Evolutionary conservation across 2,113 vertebrate genomes (phyloP).

Genomic region (Saccopteryx bilineata): DNA sequence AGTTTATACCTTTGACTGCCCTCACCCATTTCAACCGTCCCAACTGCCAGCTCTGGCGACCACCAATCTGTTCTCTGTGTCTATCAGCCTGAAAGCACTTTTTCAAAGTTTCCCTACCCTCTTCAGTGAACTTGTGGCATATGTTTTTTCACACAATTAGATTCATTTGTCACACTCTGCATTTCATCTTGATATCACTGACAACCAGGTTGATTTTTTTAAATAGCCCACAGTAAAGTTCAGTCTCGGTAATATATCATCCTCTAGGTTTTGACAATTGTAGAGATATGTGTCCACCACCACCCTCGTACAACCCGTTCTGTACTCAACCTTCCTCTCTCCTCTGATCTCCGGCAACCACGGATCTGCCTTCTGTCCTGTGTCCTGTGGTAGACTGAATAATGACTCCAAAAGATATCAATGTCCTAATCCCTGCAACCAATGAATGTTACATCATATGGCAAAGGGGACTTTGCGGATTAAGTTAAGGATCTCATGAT

Average conservation of each 20-base stretch:
- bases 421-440: background rate
- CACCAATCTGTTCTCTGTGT: background rate
- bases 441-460: background rate
- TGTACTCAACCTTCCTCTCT: background rate
- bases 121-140: background rate
- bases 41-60: no score
- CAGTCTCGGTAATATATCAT: background rate
- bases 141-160: background rate
- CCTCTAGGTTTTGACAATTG: background rate
- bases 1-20: background rate
- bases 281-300: background rate
- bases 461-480: slow-evolving; percentile 20
- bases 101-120: background rate
- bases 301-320: background rate
- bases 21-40: background rate
- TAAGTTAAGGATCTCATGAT: background rate
- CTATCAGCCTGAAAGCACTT: background rate
- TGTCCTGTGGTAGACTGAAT: slow-evolving; percentile 38
- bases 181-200: background rate
- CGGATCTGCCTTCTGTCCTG: background rate
- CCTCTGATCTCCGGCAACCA: background rate
- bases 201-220: background rate
- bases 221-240: background rate
- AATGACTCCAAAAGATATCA: slow-evolving; percentile 30
- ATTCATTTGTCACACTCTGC: slow-evolving; percentile 15